Evolutionary conservation across 2,888 invertebrate species (phyloP).

Genomic region (Labia minor): DNA sequence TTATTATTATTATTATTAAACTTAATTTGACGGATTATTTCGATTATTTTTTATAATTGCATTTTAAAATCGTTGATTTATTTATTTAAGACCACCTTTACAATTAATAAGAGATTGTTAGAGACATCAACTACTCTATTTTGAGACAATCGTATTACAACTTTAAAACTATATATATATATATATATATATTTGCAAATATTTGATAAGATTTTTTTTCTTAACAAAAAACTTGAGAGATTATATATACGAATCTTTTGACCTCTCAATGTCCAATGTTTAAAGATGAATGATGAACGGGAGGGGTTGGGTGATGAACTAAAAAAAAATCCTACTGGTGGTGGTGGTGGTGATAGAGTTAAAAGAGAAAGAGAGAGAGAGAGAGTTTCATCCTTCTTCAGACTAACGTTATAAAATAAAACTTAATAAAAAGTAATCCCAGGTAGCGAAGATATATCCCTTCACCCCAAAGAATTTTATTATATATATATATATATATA

Average conservation of each 20-base stretch:
- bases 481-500: not conserved
- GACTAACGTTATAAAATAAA: constrained; percentile 13
- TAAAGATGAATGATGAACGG: not conserved
- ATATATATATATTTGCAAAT: not conserved
- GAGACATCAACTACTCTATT: too few species aligned
- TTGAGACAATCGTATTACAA: too few species aligned
- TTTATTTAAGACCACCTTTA: too few species aligned
- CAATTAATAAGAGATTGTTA: too few species aligned
- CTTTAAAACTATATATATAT: too few species aligned
- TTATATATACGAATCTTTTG: not conserved
- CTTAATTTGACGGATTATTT: too few species aligned
- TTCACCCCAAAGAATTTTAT: not conserved
- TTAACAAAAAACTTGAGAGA: not conserved
- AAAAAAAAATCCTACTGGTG: too few species aligned
- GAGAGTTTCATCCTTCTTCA: not conserved
- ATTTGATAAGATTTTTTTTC: not conserved
- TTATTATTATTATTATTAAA: too few species aligned
- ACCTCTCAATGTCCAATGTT: not conserved
- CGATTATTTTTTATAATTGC: too few species aligned
- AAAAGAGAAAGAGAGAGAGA: not conserved
- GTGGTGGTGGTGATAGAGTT: too few species aligned
- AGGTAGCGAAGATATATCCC: not conserved
- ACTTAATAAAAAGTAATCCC: constrained; percentile 13
- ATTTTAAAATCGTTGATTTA: too few species aligned
- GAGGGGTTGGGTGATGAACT: not conserved